Conservation (phyloP, 2,888 invertebrate genomes). For the Habrosyne pyritoides region DNA sequence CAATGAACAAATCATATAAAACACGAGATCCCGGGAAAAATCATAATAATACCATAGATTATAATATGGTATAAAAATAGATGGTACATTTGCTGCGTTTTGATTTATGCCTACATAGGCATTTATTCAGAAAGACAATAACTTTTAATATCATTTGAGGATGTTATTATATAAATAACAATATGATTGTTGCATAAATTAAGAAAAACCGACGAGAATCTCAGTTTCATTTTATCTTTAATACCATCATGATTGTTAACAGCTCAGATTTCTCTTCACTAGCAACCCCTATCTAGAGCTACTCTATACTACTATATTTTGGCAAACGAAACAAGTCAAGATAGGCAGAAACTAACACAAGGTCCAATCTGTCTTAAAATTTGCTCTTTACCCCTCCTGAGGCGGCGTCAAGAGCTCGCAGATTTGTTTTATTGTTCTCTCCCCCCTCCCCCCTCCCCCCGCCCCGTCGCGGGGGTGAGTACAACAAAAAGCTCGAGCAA, state of each 20-base stretch:
- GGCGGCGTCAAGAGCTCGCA: constrained; percentile 41
- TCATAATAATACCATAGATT: constrained; percentile 50
- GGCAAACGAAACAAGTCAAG: too few relatives aligned
- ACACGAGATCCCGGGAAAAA: constrained; percentile 42
- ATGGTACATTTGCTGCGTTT: neutral
- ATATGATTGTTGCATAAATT: too few relatives aligned
- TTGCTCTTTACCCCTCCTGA: constrained; percentile 29
- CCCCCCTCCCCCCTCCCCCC: constrained; percentile 20
- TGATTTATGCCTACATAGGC: constrained; percentile 13
- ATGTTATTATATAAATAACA: too few relatives aligned
- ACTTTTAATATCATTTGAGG: too few relatives aligned
- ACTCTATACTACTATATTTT: too few relatives aligned
- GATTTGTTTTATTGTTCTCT: constrained; percentile 55
- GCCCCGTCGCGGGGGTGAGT: constrained; percentile 17
- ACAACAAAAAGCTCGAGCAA: constrained; percentile 57
- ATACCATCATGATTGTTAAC: too few relatives aligned
- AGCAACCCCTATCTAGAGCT: too few relatives aligned
- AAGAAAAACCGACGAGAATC: too few relatives aligned
- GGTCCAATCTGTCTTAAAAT: neutral
- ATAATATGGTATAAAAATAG: constrained; percentile 10
- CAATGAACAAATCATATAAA: constrained; percentile 61
- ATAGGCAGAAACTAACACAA: neutral
- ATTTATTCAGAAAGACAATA: too few relatives aligned
- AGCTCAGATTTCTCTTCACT: too few relatives aligned
- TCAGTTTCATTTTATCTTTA: too few relatives aligned